A percentile compares a stretch with the other conserved stretches of the same genome.
phyloP scores from a whole-genome alignment of 1,140 invertebrate species.

The Heliconius hermathena region DNA sequence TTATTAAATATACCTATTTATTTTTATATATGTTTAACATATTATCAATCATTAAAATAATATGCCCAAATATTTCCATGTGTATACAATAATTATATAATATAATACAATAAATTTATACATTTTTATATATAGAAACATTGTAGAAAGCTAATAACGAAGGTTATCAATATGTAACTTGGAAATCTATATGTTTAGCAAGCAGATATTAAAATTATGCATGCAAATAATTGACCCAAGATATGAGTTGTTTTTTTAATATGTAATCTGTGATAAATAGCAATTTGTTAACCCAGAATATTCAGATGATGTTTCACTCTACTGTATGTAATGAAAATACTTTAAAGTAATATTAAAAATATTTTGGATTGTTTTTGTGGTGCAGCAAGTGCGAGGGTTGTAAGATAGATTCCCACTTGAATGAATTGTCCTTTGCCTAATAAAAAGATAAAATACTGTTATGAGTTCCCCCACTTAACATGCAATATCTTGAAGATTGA shows the following conservation, averaged over 20 bases:
- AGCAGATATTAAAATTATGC: slow-evolving; percentile 28
- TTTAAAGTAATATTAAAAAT: too few relatives aligned
- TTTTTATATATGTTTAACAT: too few relatives aligned
- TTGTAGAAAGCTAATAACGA: background rate
- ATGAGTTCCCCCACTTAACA: too few relatives aligned
- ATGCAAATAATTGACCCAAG: slow-evolving; percentile 31
- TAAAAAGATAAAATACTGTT: too few relatives aligned
- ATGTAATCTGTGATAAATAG: slow-evolving; percentile 25
- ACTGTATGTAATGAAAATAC: background rate
- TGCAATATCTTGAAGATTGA: too few relatives aligned
- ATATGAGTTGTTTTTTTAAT: slow-evolving; percentile 25
- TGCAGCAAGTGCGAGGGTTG: too few relatives aligned
- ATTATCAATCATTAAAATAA: background rate
- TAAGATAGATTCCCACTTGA: too few relatives aligned
- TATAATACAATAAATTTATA: background rate
- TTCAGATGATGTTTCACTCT: slow-evolving; percentile 2
- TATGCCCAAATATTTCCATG: background rate
- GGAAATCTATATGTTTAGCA: slow-evolving; percentile 2
- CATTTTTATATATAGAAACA: background rate
- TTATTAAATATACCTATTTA: background rate
- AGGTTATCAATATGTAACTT: slow-evolving; percentile 12
- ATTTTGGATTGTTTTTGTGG: too few relatives aligned
- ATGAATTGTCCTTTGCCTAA: too few relatives aligned
- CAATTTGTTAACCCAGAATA: slow-evolving; percentile 23
- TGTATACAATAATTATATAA: background rate